These are phyloP conservation scores for Pygoscelis antarcticus DNA, from an alignment of 2,113 vertebrate species.

Conservation along the genomic window DNA sequence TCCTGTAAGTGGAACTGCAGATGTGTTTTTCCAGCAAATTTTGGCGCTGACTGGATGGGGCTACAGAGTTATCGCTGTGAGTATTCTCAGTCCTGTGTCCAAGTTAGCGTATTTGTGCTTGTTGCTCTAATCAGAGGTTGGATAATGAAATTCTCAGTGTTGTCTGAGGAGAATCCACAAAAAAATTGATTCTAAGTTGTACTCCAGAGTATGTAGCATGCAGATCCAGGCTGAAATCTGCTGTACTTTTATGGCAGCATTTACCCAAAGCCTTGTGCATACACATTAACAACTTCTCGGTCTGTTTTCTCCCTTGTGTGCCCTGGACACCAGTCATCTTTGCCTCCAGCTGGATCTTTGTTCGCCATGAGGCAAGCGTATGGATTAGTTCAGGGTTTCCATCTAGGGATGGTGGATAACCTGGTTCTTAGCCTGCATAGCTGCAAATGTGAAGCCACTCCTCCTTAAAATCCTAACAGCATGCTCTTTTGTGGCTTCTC, in stretches of 20 bases:
- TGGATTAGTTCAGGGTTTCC: background rate
- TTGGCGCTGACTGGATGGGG: conserved; percentile 94
- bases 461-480: background rate
- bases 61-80: conserved; percentile 96
- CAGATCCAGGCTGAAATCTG: background rate
- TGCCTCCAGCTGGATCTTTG: background rate
- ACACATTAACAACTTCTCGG: background rate
- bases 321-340: background rate
- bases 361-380: background rate
- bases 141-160: background rate
- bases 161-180: background rate
- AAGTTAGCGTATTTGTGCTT: background rate
- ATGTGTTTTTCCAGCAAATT: conserved; percentile 97
- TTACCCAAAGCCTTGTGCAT: background rate
- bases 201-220: accelerated
- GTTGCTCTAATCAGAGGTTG: background rate
- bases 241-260: accelerated
- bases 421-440: background rate
- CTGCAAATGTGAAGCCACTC: background rate
- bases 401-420: background rate
- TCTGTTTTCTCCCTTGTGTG: background rate
- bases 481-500: background rate
- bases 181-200: accelerated
- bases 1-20: conserved; percentile 95
- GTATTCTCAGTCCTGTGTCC: conserved; percentile 35